Conservation (phyloP, 2,797 vertebrate species). For the Gymnocypris eckloni region DNA sequence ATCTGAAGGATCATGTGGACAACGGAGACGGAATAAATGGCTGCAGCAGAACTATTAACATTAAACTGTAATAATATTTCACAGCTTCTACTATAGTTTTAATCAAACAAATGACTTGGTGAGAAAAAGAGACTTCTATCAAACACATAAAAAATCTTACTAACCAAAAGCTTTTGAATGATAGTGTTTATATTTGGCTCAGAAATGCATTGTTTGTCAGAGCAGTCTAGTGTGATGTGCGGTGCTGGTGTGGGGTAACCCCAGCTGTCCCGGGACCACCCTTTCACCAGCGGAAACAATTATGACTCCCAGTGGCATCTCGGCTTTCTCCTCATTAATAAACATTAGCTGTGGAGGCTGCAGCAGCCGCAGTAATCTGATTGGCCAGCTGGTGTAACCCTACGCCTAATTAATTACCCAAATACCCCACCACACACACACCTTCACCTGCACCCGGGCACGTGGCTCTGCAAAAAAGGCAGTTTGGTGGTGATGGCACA, state of each 20-base stretch:
- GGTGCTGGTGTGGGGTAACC: conserved; percentile 21
- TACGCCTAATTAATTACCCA: conserved; percentile 56
- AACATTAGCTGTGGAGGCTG: conserved; percentile 58
- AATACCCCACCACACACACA: conserved; percentile 14
- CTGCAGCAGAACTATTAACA: not conserved
- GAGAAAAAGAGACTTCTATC: not conserved
- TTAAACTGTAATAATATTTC: not conserved
- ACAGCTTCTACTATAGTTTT: not conserved
- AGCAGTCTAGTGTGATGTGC: conserved; percentile 24
- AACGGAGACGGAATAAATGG: no score
- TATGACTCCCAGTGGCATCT: conserved; percentile 50
- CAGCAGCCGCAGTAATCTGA: not conserved
- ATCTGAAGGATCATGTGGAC: no score
- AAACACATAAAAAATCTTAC: not conserved
- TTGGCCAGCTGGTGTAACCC: conserved; percentile 49
- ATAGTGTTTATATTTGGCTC: not conserved
- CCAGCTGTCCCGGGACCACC: conserved; percentile 58
- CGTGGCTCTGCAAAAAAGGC: conserved; percentile 23
- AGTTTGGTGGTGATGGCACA: conserved; percentile 24
- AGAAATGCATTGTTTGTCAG: not conserved
- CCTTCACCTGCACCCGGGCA: conserved; percentile 22
- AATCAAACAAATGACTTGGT: not conserved
- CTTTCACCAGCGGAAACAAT: conserved; percentile 58
- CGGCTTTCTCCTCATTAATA: conserved; percentile 59
- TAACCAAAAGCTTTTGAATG: not conserved